Percentiles rank a stretch among this genome's conserved stretches.
These are phyloP conservation scores for Chloroclystis v-ata DNA, from an alignment of 2,888 invertebrate species.

Conservation along the genomic window DNA sequence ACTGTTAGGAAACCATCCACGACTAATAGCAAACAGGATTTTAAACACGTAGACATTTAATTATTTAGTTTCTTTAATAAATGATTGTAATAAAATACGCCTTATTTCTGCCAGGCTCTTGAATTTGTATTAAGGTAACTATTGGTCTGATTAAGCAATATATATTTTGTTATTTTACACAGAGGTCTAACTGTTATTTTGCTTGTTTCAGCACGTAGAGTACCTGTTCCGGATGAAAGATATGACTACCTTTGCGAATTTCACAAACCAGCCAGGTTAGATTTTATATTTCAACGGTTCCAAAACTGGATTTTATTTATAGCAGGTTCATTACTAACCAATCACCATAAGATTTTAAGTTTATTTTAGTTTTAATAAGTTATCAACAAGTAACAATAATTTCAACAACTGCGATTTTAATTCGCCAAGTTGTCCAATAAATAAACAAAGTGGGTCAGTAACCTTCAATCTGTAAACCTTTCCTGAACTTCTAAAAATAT, in stretches of 20 bases:
- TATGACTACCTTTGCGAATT: constrained; percentile 95
- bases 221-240: constrained; percentile 97
- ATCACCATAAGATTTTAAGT: no score
- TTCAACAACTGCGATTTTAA: no score
- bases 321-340: no score
- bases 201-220: constrained; percentile 86
- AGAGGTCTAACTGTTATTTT: constrained; percentile 33
- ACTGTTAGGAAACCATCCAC: constrained; percentile 33
- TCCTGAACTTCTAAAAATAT: no score
- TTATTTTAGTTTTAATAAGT: no score
- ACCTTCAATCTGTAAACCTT: no score
- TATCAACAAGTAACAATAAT: no score
- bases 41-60: background rate
- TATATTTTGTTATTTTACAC: background rate
- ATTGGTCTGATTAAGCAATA: background rate
- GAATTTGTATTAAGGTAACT: constrained; percentile 7
- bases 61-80: background rate
- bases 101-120: background rate
- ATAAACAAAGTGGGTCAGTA: no score
- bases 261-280: constrained; percentile 94
- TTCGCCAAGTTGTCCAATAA: no score
- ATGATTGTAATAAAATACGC: background rate
- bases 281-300: no score
- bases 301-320: no score
- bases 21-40: no score